phyloP scores from a whole-genome alignment of 2,113 vertebrate genomes.

The Nesoenas mayeri region DNA sequence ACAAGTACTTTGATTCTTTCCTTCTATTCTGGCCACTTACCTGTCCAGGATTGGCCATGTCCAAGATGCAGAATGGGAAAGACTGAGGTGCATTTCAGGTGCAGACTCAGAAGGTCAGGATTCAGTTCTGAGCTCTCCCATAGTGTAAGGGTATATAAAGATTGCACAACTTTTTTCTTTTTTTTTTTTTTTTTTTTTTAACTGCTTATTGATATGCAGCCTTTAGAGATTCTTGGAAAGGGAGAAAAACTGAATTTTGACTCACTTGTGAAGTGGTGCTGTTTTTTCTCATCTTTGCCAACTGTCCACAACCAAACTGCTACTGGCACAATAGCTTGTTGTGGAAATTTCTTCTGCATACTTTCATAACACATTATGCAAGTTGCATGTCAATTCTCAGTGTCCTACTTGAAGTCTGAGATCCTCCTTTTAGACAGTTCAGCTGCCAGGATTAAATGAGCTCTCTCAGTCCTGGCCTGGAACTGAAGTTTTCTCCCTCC shows the following conservation, averaged over 20 bases:
- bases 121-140: not conserved
- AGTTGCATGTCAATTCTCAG: not conserved
- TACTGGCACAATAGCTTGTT: not conserved
- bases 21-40: not conserved
- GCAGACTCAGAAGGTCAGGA: not conserved
- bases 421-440: not conserved
- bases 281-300: not conserved
- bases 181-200: not conserved
- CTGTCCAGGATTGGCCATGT: not conserved
- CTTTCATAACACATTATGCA: not conserved
- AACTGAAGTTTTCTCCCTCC: not conserved
- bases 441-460: not conserved
- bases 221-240: not conserved
- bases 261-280: not conserved
- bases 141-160: not conserved
- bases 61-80: not conserved
- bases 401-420: slow-evolving; percentile 5
- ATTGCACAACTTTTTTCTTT: not conserved
- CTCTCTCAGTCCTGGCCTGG: not conserved
- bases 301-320: not conserved
- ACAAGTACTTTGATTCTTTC: not conserved
- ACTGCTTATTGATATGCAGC: not conserved
- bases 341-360: not conserved
- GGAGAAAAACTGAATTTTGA: not conserved
- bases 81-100: not conserved